phyloP scores from a whole-genome alignment of 2,888 invertebrate genomes.

The Rhagium mordax region DNA sequence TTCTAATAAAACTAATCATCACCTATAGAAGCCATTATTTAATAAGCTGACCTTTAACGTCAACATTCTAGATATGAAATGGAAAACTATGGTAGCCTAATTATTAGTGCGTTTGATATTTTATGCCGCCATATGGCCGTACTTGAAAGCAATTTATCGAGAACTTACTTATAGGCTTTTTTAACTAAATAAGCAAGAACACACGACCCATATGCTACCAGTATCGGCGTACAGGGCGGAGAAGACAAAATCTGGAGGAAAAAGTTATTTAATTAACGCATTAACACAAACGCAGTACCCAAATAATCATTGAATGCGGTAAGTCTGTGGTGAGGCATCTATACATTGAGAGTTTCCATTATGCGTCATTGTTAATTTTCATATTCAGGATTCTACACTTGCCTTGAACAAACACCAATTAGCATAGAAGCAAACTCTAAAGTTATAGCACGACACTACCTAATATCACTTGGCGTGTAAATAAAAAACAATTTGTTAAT shows the following conservation, averaged over 20 bases:
- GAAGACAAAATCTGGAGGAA: background rate
- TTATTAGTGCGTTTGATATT: background rate
- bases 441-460: background rate
- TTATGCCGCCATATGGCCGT: background rate
- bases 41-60: background rate
- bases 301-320: no score
- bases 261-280: background rate
- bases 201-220: background rate
- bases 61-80: background rate
- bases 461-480: background rate
- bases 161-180: background rate
- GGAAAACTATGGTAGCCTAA: background rate
- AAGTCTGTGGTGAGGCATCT: no score
- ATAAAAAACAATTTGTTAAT: slow-evolving; percentile 12
- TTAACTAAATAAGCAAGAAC: background rate
- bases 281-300: no score
- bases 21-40: background rate
- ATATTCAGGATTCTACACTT: background rate
- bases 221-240: background rate
- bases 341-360: no score
- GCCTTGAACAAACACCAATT: background rate
- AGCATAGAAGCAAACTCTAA: background rate
- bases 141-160: background rate
- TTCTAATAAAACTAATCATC: background rate
- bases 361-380: no score